These are phyloP conservation scores for Anoplopoma fimbria DNA, from an alignment of 2,113 vertebrate genomes.

Conservation along the genomic window DNA sequence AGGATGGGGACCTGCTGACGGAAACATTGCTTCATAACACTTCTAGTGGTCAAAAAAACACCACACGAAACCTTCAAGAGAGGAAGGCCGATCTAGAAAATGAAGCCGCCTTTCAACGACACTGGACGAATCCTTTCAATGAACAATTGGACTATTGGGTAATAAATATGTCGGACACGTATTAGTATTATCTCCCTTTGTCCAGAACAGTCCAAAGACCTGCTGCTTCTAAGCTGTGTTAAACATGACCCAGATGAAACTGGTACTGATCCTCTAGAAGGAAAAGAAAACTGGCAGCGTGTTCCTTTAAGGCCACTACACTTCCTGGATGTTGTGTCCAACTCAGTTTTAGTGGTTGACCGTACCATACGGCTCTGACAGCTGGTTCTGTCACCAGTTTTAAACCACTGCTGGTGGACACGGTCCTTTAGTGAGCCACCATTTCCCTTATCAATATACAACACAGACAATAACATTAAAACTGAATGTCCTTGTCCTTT, in stretches of 20 bases:
- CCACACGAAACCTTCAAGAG: not conserved
- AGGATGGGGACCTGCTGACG: not conserved
- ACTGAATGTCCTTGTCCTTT: conserved; percentile 14
- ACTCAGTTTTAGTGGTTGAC: not conserved
- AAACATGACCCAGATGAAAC: not conserved
- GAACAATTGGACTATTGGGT: not conserved
- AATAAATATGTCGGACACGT: not conserved
- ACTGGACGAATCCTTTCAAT: not conserved
- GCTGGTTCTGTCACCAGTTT: not conserved
- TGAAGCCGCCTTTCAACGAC: not conserved
- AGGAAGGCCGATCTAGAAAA: not conserved
- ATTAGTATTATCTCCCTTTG: not conserved
- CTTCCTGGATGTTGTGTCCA: not conserved
- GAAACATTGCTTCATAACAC: not conserved
- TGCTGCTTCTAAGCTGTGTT: not conserved
- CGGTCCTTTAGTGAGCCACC: not conserved
- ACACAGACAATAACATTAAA: not conserved
- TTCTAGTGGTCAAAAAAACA: not conserved
- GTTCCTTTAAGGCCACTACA: not conserved
- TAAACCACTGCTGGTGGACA: not conserved
- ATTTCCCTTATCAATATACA: conserved; percentile 17
- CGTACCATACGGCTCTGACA: not conserved
- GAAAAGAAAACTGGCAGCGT: not conserved
- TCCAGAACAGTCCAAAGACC: not conserved
- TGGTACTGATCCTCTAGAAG: not conserved